Evolutionary conservation across 1,140 invertebrate genomes (phyloP), one percentile per base, ranked within the genome.

Genomic region (Eueides isabella): DNA sequence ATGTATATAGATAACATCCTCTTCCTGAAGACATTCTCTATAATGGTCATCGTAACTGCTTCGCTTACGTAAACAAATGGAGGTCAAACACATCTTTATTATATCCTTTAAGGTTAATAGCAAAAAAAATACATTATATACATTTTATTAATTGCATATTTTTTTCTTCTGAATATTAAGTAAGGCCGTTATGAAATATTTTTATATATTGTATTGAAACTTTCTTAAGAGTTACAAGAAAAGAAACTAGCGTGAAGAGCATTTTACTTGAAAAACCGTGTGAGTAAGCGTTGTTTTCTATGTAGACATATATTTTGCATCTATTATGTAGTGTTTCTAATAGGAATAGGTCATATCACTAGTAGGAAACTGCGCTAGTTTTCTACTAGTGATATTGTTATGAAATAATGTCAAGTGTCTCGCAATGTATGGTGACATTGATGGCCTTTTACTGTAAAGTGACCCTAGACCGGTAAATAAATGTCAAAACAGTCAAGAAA

Each of bases 401-500:
- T 16, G 74, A 69, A 80, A 80, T 73, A 76, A 74, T 80, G 71
- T 82, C 78, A 82, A 82, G 78, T 71, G 76, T 62, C 41, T 67
- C 74, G 76, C 69, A 82, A 67, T 78, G 68, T 71, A 61, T 69
- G 62, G 44, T 67, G 62, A 71, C 64, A 72, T 71, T 71, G 66
- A 68, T 61, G 65, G 71, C 65, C 71, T 76, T 79, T 84, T 75
- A 78, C 68, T 75, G 79, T 76, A 78, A 83, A 80, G 71, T 80
- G 77, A 74, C 74, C 67, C 71, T 78, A 75, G 74, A 71, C 62
- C 66, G 76, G 67, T 71, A 61, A 73, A 74, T 74, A 90, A 89
- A 90, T 85, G 88, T 89, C 90, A 92, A 91, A 91, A 89, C 74
- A 85, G 84, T 78, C 78, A 82, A 88, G 87, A 85, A 86, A 75